A percentile compares a stretch with the other conserved stretches of the same genome.
These are phyloP conservation scores for Trichogramma evanescens DNA, from an alignment of 2,888 invertebrate genomes.

Conservation along the genomic window DNA sequence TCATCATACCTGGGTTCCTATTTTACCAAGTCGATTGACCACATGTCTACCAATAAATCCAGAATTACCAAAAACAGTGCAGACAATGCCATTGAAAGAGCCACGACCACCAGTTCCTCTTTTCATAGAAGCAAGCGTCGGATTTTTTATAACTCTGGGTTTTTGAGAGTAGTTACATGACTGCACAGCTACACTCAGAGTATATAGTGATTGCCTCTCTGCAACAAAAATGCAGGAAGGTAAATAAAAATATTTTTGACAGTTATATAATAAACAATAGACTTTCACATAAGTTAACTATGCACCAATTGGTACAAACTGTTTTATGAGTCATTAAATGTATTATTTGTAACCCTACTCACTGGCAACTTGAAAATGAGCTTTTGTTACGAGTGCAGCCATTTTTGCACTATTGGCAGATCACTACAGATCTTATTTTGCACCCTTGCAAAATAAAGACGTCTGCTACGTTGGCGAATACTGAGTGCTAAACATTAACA, in stretches of 20 bases:
- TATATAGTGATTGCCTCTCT: slow-evolving; percentile 30
- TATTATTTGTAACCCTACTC: slow-evolving; percentile 20
- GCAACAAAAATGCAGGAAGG: slow-evolving; percentile 1
- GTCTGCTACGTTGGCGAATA: too few relatives aligned
- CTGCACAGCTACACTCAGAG: slow-evolving; percentile 26
- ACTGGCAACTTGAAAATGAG: slow-evolving; percentile 28
- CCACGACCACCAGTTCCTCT: slow-evolving; percentile 86
- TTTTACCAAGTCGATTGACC: slow-evolving; percentile 82
- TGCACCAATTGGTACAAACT: too few relatives aligned
- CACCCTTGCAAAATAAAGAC: too few relatives aligned
- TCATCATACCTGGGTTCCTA: slow-evolving; percentile 61
- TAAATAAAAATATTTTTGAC: not conserved
- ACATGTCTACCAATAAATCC: slow-evolving; percentile 87
- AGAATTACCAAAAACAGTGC: slow-evolving; percentile 93
- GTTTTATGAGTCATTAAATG: not conserved
- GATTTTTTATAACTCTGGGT: slow-evolving; percentile 34
- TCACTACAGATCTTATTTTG: too few relatives aligned
- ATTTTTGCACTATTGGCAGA: slow-evolving; percentile 23
- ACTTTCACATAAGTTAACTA: not conserved
- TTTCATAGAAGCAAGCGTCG: slow-evolving; percentile 56
- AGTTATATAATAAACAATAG: slow-evolving; percentile 23
- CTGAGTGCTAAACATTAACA: too few relatives aligned
- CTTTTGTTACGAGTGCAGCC: slow-evolving; percentile 34
- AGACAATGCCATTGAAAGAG: slow-evolving; percentile 93
- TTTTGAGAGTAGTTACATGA: slow-evolving; percentile 31